Percentiles rank a stretch among this genome's conserved stretches.
Conservation (phyloP, 2,797 vertebrate genomes). For the Scyliorhinus canicula region DNA sequence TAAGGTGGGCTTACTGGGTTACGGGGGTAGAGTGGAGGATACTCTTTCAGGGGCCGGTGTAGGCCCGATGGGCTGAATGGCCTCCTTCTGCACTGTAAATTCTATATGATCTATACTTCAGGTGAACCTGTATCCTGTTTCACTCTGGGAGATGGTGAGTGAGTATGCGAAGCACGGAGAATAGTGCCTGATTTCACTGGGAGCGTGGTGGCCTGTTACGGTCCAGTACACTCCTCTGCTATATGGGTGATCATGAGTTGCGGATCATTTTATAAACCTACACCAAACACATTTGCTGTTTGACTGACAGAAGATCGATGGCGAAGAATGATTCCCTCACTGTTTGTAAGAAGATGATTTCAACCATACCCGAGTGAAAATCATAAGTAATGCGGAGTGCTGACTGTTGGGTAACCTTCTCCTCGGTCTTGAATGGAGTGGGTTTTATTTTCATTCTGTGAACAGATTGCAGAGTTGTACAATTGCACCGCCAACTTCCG, state of each 20-base stretch:
- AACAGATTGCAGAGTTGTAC: slow-evolving; percentile 11
- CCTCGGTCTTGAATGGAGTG: not conserved
- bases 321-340: not conserved
- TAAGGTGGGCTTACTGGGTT: too few relatives aligned
- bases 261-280: not conserved
- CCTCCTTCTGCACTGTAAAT: too few relatives aligned
- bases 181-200: not conserved
- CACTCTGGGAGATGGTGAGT: not conserved
- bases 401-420: not conserved
- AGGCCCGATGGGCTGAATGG: too few relatives aligned
- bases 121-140: not conserved
- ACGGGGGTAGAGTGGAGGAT: too few relatives aligned
- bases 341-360: not conserved
- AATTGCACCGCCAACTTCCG: slow-evolving; percentile 16
- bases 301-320: not conserved
- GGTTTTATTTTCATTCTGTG: not conserved
- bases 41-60: too few relatives aligned
- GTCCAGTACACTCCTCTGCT: not conserved
- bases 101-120: too few relatives aligned
- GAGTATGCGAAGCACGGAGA: not conserved
- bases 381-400: not conserved
- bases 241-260: not conserved
- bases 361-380: not conserved
- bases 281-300: not conserved
- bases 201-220: not conserved